Evolutionary conservation across 2,888 invertebrate genomes (phyloP).

Genomic region (Hirtodrosophila histrioides): DNA sequence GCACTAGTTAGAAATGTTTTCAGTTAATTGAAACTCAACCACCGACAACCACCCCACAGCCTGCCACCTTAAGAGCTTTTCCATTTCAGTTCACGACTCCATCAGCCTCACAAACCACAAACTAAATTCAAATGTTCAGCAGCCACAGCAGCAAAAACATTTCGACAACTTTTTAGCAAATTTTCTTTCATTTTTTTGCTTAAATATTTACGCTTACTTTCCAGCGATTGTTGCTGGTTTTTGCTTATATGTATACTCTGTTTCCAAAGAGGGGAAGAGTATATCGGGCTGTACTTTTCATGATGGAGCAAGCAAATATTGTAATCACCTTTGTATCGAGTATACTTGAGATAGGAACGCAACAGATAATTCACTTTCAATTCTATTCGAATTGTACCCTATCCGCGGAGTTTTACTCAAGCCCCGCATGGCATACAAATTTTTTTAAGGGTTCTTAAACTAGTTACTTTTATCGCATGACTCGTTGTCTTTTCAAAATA

Average conservation of each 20-base stretch:
- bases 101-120: slow-evolving; percentile 26
- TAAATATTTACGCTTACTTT: slow-evolving; percentile 36
- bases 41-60: neutral
- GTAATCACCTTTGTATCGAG: too few relatives aligned
- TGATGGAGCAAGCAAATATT: too few relatives aligned
- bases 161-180: slow-evolving; percentile 22
- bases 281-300: too few relatives aligned
- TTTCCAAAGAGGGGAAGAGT: neutral
- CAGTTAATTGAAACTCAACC: slow-evolving; percentile 33
- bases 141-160: slow-evolving; percentile 23
- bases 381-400: too few relatives aligned
- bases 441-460: too few relatives aligned
- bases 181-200: neutral
- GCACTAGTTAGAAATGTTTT: slow-evolving; percentile 23
- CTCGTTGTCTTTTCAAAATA: too few relatives aligned
- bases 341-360: too few relatives aligned
- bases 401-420: too few relatives aligned
- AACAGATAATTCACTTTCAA: too few relatives aligned
- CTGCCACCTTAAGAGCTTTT: slow-evolving; percentile 14
- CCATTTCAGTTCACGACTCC: slow-evolving; percentile 25
- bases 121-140: slow-evolving; percentile 36
- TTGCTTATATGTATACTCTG: slow-evolving; percentile 5
- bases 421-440: too few relatives aligned
- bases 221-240: slow-evolving; percentile 12
- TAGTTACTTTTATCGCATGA: too few relatives aligned